Percentiles rank a stretch among this genome's conserved stretches.
Conservation (phyloP, 2,797 vertebrate species). For the Perdix hodgsoniae region DNA sequence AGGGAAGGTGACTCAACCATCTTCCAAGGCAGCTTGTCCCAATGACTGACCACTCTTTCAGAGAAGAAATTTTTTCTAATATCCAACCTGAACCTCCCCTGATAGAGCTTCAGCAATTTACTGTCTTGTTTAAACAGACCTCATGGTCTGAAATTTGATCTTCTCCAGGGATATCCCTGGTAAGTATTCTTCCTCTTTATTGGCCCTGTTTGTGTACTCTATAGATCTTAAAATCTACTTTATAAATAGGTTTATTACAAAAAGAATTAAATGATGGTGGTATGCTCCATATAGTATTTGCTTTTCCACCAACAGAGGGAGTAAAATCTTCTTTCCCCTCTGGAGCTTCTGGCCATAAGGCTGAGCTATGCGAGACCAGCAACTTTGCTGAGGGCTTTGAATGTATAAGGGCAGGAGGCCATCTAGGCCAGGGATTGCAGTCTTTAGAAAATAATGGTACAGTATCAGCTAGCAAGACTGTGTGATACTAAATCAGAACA, state of each 20-base stretch:
- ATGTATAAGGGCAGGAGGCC: neutral
- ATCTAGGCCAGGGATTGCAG: neutral
- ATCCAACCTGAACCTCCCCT: too few relatives aligned
- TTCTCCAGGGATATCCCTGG: neutral
- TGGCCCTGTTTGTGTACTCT: neutral
- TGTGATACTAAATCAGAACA: neutral
- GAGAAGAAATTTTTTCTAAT: too few relatives aligned
- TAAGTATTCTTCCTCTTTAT: neutral
- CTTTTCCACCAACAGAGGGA: constrained; percentile 64
- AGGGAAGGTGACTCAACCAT: too few relatives aligned
- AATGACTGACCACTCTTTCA: too few relatives aligned
- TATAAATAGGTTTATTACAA: neutral
- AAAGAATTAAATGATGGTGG: neutral
- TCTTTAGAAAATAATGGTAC: neutral
- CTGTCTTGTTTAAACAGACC: neutral
- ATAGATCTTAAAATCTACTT: neutral
- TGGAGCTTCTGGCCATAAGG: neutral
- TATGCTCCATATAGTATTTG: neutral
- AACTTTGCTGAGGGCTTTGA: neutral
- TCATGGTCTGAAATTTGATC: neutral
- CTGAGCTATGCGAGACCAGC: neutral
- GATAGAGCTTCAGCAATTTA: neutral
- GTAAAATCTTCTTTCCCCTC: constrained; percentile 12
- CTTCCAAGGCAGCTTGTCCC: too few relatives aligned
- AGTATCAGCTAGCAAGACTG: neutral